Evolutionary conservation across 1,140 invertebrate species (phyloP), one percentile per base, ranked within the genome.

Genomic region (Condylostylus longicornis): DNA sequence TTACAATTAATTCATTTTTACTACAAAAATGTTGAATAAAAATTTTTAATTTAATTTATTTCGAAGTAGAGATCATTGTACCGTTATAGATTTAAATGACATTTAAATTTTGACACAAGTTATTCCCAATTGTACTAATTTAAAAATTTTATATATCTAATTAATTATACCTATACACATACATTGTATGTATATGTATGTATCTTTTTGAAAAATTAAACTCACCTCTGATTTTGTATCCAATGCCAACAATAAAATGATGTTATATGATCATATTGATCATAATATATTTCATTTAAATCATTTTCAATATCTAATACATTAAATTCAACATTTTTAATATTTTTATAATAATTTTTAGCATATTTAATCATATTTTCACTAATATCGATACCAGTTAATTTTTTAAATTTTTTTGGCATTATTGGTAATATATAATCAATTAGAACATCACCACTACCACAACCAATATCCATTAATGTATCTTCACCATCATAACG

Each of bases 191-290:
- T n/a, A n/a, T n/a, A n/a, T n/a, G n/a, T n/a, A n/a, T n/a, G n/a
- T n/a, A n/a, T n/a, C n/a, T n/a, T n/a, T n/a, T n/a, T n/a, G n/a
- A 33, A 37, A 7, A 35, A 35, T 25, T 37, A 58, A 14, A 50
- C 68, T 63, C 68, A 82, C 70, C 68, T 68, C 46, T 80, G 72
- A 48, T 83, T 69, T 40, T 74, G 71, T 20, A 84, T 74, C 82
- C 82, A 88, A 45, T 87, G 82, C 1, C 87, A 61, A 42, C 82
- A 80, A 50, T 84, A 83, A 46, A 86, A 84, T 0, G 82, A 86
- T 33, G 82, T 73, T 2, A 73, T 70, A 47, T 83, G 79, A 41
- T 79, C 67, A 44, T 79, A 84, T 20, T 58, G 53, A n/a, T 58
- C 67, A 1, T 22, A 25, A 7, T 55, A 19, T 10, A 51, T 39